Percentiles rank a stretch among this genome's conserved stretches.
Conservation (phyloP, 2,797 vertebrate genomes). For the Fundulus diaphanus region DNA sequence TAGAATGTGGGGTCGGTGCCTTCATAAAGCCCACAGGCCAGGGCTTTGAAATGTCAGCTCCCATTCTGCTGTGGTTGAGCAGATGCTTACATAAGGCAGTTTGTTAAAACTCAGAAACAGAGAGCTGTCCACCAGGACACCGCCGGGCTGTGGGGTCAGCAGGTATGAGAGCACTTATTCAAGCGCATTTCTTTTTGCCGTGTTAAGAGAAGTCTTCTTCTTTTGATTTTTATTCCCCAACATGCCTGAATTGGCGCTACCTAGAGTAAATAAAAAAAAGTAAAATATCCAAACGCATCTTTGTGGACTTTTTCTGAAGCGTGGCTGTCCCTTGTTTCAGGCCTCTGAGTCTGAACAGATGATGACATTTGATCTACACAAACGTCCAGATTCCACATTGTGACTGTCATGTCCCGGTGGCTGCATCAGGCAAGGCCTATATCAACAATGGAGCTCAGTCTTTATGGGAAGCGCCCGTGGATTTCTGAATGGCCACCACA, state of each 20-base stretch:
- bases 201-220: conserved; percentile 67
- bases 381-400: conserved; percentile 70
- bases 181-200: conserved; percentile 46
- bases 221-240: background rate
- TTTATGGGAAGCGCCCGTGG: conserved; percentile 57
- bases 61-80: conserved; percentile 75
- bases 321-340: conserved; percentile 19
- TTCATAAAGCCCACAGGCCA: conserved; percentile 56
- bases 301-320: conserved; percentile 2
- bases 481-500: conserved; percentile 68
- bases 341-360: conserved; percentile 42
- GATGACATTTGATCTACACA: conserved; percentile 59
- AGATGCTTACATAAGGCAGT: conserved; percentile 78
- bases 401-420: conserved; percentile 68
- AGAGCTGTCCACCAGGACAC: conserved; percentile 47
- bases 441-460: conserved; percentile 72
- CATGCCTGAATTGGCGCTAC: background rate
- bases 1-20: conserved; percentile 59
- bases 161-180: conserved; percentile 53
- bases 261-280: background rate
- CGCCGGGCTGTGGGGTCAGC: conserved; percentile 35
- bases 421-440: conserved; percentile 54
- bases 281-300: background rate
- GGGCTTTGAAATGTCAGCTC: conserved; percentile 80
- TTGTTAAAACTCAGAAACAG: conserved; percentile 70